Evolutionary conservation across 2,113 vertebrate species (phyloP).

Genomic region (Hoplias malabaricus): DNA sequence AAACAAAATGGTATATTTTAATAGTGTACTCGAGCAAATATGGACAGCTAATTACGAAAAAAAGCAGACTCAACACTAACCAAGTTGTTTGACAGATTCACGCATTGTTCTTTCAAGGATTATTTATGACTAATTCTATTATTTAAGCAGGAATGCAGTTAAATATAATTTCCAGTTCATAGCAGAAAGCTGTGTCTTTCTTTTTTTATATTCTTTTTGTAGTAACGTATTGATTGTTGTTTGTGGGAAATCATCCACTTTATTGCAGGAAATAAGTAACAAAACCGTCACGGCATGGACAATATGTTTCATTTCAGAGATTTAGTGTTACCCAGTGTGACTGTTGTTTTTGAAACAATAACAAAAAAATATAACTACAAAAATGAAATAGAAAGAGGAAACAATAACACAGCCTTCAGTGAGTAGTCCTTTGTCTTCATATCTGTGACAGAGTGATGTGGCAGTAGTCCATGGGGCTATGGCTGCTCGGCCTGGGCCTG

Average conservation of each 20-base stretch:
- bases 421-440: constrained; percentile 62
- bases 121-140: background rate
- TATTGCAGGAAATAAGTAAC: background rate
- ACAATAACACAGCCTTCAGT: constrained; percentile 50
- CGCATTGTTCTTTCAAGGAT: background rate
- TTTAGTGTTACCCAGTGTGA: background rate
- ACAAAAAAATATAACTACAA: constrained; percentile 33
- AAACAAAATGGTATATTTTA: background rate
- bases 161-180: background rate
- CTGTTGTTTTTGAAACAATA: constrained; percentile 13
- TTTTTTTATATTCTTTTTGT: background rate
- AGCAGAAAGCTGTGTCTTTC: background rate
- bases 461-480: constrained; percentile 62
- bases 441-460: constrained; percentile 62
- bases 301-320: background rate
- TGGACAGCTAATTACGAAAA: background rate
- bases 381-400: background rate
- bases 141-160: background rate
- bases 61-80: too few relatives aligned
- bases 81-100: too few relatives aligned
- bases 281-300: background rate
- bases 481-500: constrained; percentile 65
- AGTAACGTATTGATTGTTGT: background rate
- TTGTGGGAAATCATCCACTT: background rate
- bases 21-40: background rate